A percentile compares a stretch with the other conserved stretches of the same genome.
These are phyloP conservation scores for Drosophila sechellia DNA, from an alignment of 1,140 invertebrate species.

Conservation along the genomic window DNA sequence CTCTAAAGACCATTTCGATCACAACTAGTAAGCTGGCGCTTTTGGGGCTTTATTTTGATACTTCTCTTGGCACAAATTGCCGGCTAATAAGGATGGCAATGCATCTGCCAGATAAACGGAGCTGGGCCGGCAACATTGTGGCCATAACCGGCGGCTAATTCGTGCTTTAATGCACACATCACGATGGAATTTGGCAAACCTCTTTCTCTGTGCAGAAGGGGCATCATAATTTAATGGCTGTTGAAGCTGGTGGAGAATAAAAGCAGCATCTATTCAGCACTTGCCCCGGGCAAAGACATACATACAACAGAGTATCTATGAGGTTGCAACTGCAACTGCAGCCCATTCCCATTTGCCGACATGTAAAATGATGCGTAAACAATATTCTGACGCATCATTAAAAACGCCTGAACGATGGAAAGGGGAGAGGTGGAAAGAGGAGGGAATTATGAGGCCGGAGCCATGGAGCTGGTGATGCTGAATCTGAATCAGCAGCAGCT, in stretches of 20 bases:
- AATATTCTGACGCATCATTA: conserved; percentile 83
- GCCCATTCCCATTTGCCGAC: conserved; percentile 65
- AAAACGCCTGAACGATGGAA: conserved; percentile 69
- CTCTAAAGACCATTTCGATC: conserved; percentile 16
- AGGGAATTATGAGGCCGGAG: conserved; percentile 10
- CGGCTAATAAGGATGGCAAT: conserved; percentile 28
- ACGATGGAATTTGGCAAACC: conserved; percentile 61
- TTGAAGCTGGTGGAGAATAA: conserved; percentile 15
- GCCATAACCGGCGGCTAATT: conserved; percentile 54
- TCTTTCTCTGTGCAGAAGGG: conserved; percentile 19
- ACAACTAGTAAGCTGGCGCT: conserved; percentile 5
- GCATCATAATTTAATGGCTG: conserved; percentile 64
- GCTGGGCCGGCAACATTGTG: conserved; percentile 30
- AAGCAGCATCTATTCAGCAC: conserved; percentile 41
- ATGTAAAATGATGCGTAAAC: conserved; percentile 83
- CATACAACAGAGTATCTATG: conserved; percentile 24
- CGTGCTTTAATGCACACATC: conserved; percentile 74
- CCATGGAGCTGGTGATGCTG: conserved; percentile 13
- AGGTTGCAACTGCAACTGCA: conserved; percentile 17
- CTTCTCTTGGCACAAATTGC: not conserved
- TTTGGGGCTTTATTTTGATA: not conserved
- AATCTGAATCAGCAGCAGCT: conserved; percentile 52
- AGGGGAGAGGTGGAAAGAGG: too few species aligned
- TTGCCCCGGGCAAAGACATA: conserved; percentile 4
- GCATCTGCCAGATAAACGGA: conserved; percentile 14